phyloP scores from a whole-genome alignment of 2,113 vertebrate genomes.

The Microcebus murinus region DNA sequence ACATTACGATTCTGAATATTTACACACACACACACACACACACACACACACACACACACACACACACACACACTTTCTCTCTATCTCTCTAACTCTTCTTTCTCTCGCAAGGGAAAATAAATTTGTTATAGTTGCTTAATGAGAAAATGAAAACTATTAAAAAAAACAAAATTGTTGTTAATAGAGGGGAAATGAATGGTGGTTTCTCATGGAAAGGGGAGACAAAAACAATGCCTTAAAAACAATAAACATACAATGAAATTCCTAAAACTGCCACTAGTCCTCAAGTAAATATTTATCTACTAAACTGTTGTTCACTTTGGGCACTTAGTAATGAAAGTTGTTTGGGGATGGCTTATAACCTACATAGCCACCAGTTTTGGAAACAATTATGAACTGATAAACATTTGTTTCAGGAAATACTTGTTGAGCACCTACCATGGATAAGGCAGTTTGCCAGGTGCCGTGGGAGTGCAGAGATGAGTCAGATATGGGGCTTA shows the following conservation, averaged over 20 bases:
- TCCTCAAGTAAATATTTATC: slow-evolving; percentile 12
- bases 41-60: not conserved
- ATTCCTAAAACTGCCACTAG: slow-evolving; percentile 11
- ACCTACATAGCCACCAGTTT: not conserved
- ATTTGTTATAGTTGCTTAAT: slow-evolving; percentile 24
- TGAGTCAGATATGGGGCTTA: not conserved
- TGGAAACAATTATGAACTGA: not conserved
- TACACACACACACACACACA: not conserved
- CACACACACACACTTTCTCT: not conserved
- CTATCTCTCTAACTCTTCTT: not conserved
- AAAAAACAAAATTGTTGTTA: slow-evolving; percentile 25
- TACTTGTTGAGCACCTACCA: not conserved
- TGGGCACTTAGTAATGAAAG: not conserved
- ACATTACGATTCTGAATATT: slow-evolving; percentile 23
- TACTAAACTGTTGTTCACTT: not conserved
- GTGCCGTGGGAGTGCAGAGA: not conserved
- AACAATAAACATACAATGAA: not conserved
- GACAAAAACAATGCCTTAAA: slow-evolving; percentile 36
- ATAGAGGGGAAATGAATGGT: not conserved
- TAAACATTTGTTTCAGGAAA: slow-evolving; percentile 15
- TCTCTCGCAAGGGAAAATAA: not conserved
- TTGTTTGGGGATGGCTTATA: slow-evolving; percentile 21
- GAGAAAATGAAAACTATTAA: not conserved
- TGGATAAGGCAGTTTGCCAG: not conserved
- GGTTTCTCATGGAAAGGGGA: slow-evolving; percentile 3